Evolutionary conservation across 2,888 invertebrate genomes (phyloP), one percentile per base, ranked within the genome.

Genomic region (Camptogramma bilineatum): DNA sequence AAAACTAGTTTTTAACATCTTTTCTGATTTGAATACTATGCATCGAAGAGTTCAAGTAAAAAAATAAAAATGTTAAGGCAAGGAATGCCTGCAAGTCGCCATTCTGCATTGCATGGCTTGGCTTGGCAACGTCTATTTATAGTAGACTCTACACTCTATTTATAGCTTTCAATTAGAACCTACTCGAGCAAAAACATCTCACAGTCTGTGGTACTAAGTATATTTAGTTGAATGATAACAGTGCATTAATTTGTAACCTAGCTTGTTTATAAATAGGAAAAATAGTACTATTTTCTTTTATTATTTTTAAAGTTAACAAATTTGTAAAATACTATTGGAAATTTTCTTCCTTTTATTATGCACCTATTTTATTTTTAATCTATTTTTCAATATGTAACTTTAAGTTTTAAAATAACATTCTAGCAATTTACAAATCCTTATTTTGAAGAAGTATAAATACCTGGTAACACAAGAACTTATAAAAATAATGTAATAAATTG

Each of bases 101-200:
- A 54, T 47, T 60, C 47, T 60, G 52, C 55, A 55, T 18, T 47
- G 46, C 52, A 53, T 53, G 48, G 63, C 81, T 72, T 87, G 74
- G 87, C 80, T 72, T 87, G 74, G 87, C 80, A 87, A 87, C 54
- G n/a, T 24, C 46, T 57, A 56, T 62, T 62, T 62, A 56, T 62
- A 62, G 0, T 28, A 28, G 28, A 28, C 28, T 3, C 28, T 28
- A 5, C 7, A 28, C 4, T 67, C 74, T 87, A 88, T 86, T 87
- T 86, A 83, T 87, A 85, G 78, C 78, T 79, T 44, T 85, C 85
- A 89, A 87, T 89, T 88, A 87, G 75, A 74, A 80, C 77, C 79
- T 81, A 81, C 81, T 79, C 68, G 10, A 44, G 62, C 54, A 65
- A 61, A 54, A 51, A 60, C 57, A 39, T 55, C 52, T 52, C 18